phyloP scores from a whole-genome alignment of 1,140 invertebrate genomes.

The Lerema accius region DNA sequence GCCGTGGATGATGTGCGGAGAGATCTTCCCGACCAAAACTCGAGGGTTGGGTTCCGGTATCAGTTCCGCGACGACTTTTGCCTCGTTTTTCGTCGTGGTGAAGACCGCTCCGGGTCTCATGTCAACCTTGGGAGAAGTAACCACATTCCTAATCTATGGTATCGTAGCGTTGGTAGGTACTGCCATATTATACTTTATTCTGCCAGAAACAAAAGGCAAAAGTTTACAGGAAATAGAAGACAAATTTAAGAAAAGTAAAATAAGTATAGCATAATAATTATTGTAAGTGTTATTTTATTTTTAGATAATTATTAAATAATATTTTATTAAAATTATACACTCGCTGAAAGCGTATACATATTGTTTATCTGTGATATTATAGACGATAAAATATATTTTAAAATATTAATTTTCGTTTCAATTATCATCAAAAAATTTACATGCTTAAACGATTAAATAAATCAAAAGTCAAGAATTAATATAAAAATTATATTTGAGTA shows the following conservation, averaged over 20 bases:
- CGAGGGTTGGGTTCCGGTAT: slow-evolving; percentile 85
- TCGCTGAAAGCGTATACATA: slow-evolving; percentile 53
- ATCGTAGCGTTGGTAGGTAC: slow-evolving; percentile 85
- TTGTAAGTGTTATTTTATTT: slow-evolving; percentile 34
- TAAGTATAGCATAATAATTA: slow-evolving; percentile 50
- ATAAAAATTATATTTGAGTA: slow-evolving; percentile 31
- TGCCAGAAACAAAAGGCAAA: slow-evolving; percentile 92
- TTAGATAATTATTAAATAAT: slow-evolving; percentile 44
- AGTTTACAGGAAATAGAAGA: slow-evolving; percentile 90
- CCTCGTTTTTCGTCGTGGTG: slow-evolving; percentile 87
- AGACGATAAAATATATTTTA: slow-evolving; percentile 44
- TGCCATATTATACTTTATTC: slow-evolving; percentile 84
- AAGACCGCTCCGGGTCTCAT: slow-evolving; percentile 87
- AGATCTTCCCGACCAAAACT: slow-evolving; percentile 84
- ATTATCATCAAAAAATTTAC: too few species aligned
- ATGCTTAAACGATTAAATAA: not conserved
- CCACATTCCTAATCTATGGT: slow-evolving; percentile 88
- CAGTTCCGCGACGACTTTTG: slow-evolving; percentile 85
- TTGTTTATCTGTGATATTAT: slow-evolving; percentile 63
- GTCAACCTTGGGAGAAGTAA: slow-evolving; percentile 81
- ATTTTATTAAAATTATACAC: slow-evolving; percentile 34
- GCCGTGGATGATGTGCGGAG: slow-evolving; percentile 88
- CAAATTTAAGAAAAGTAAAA: slow-evolving; percentile 73
- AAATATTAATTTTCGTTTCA: slow-evolving; percentile 34
- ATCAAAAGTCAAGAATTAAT: slow-evolving; percentile 10